These are phyloP conservation scores for Myotis findleyi DNA, from an alignment of 2,797 vertebrate species.

Conservation along the genomic window DNA sequence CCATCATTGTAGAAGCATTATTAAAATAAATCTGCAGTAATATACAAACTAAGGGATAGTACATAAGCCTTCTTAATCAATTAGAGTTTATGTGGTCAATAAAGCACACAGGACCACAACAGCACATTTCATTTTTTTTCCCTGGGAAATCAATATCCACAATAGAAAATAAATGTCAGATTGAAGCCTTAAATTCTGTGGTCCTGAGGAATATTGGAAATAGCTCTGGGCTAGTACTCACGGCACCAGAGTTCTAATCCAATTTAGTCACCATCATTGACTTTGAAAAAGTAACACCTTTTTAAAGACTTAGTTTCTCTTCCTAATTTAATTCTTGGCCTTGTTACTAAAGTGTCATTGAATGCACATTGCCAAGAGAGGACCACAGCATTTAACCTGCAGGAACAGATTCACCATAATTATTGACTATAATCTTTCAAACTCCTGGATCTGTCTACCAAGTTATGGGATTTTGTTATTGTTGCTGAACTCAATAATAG, in stretches of 20 bases:
- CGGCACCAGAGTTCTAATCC: not conserved
- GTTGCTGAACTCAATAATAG: not conserved
- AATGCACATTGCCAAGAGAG: slow-evolving; percentile 38
- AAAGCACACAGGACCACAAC: slow-evolving; percentile 47
- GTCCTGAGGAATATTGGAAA: slow-evolving; percentile 28
- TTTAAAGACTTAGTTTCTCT: slow-evolving; percentile 40
- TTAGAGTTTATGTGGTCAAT: slow-evolving; percentile 65
- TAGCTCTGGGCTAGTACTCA: not conserved
- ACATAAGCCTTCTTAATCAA: slow-evolving; percentile 61
- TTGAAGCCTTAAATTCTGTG: slow-evolving; percentile 49
- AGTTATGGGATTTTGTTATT: slow-evolving; percentile 33
- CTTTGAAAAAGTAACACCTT: slow-evolving; percentile 32
- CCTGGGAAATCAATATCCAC: slow-evolving; percentile 64
- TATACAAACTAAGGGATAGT: slow-evolving; percentile 46
- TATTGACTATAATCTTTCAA: slow-evolving; percentile 39
- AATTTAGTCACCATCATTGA: slow-evolving; percentile 14
- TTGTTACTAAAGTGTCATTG: slow-evolving; percentile 51
- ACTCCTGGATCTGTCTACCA: not conserved
- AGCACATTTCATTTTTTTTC: slow-evolving; percentile 29
- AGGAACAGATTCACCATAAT: slow-evolving; percentile 12
- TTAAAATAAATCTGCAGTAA: slow-evolving; percentile 60
- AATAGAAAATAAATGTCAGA: slow-evolving; percentile 64
- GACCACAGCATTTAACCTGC: not conserved
- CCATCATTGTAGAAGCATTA: slow-evolving; percentile 45
- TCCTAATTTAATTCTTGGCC: slow-evolving; percentile 47